Evolutionary conservation across 2,797 vertebrate genomes (phyloP), one percentile per base, ranked within the genome.

Genomic region (Rhinophrynus dorsalis): DNA sequence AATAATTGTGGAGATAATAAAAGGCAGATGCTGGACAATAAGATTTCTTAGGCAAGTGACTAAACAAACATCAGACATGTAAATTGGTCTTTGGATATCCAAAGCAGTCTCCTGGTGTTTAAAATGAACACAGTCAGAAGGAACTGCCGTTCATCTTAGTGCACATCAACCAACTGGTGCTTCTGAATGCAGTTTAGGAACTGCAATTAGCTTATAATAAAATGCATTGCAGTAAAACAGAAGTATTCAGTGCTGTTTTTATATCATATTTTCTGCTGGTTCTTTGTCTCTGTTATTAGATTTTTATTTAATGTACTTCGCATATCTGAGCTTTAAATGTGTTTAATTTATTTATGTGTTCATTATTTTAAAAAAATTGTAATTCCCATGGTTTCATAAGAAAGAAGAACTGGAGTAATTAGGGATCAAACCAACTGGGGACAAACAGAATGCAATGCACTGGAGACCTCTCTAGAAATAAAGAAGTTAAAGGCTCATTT

Each of bases 11-110:
- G 23, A 65, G 24, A 59, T 33, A 59, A 65, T 72, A 52, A 65
- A n/a, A 51, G 61, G 61, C 61, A 72, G 69, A 72, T 72, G 68
- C 60, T 72, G 69, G 69, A 50, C 61, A 59, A 72, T 64, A 65
- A 58, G 69, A 65, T 50, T 65, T 59, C 54, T 42, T 59, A 72
- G 40, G 38, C 38, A 55, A 70, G 61, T 52, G 20, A 58, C 44
- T 64, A 66, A 65, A 58, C 54, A 65, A 72, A 72, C 69, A 72
- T 59, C 55, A 59, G 47, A 70, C 35, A 71, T 71, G 68, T 50
- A 71, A 71, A 71, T 71, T 32, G 15, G 11, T 55, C 40, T 71
- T 71, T 47, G 35, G 21, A 27, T 21, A 17, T 44, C 30, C 35
- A 42, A 33, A 65, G 33, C 13, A 30, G 26, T 65, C 60, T 65